These are phyloP conservation scores for Stomatorhinus ivindoensis DNA, from an alignment of 2,113 vertebrate genomes.

Conservation along the genomic window DNA sequence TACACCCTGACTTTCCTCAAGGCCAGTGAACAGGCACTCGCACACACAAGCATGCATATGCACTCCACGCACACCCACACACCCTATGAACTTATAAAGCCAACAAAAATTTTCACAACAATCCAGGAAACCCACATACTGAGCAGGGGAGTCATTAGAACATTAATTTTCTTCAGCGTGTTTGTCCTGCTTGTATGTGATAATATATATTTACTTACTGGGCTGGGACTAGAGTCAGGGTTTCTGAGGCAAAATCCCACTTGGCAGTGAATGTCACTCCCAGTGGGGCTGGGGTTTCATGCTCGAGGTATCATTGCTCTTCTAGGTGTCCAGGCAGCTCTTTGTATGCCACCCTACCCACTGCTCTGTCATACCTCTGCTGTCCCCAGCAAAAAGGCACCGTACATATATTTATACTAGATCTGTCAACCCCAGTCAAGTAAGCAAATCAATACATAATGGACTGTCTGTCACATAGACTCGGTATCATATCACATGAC, in stretches of 20 bases:
- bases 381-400: background rate
- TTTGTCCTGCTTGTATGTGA: background rate
- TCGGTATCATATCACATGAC: background rate
- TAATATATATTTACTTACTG: background rate
- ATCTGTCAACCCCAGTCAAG: background rate
- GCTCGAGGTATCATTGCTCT: background rate
- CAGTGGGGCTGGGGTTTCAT: background rate
- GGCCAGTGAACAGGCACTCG: background rate
- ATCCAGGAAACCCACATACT: background rate
- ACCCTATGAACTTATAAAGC: background rate
- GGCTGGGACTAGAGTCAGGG: background rate
- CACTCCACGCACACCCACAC: background rate
- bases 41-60: background rate
- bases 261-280: background rate
- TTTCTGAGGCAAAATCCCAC: background rate
- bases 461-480: background rate
- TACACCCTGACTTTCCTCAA: background rate
- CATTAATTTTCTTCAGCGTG: background rate
- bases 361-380: background rate
- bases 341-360: background rate
- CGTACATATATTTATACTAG: background rate
- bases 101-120: background rate
- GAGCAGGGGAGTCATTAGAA: background rate
- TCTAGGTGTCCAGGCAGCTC: background rate
- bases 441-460: background rate